Conservation (phyloP, 2,797 vertebrate species). For the Decapterus maruadsi region DNA sequence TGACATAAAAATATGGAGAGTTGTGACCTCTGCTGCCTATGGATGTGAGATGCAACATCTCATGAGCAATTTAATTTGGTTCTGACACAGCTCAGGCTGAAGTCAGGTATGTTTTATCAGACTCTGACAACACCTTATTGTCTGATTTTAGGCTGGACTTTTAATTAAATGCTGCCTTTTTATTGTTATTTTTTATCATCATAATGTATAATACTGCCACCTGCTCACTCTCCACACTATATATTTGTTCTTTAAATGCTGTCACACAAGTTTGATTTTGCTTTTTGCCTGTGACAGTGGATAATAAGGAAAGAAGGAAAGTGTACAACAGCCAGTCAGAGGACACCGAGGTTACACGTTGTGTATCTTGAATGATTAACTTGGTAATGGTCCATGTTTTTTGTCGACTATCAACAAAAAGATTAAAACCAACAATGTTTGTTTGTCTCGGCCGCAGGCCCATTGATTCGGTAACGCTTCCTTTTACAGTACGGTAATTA, state of each 20-base stretch:
- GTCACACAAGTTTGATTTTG: neutral
- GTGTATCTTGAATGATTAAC: neutral
- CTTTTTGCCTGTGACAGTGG: neutral
- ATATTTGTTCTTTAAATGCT: neutral
- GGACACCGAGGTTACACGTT: neutral
- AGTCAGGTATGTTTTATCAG: slow-evolving; percentile 9
- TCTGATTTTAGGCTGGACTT: neutral
- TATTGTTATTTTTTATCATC: neutral
- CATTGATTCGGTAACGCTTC: too few relatives aligned
- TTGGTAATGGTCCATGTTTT: neutral
- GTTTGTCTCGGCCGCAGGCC: neutral
- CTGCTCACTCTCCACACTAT: neutral
- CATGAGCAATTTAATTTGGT: slow-evolving; percentile 14
- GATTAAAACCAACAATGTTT: neutral
- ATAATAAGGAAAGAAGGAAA: neutral
- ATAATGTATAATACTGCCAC: neutral
- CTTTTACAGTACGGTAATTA: too few relatives aligned
- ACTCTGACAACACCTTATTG: neutral
- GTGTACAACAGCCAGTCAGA: neutral
- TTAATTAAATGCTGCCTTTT: slow-evolving; percentile 3
- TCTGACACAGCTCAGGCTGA: slow-evolving; percentile 14
- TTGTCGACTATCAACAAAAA: neutral
- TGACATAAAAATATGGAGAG: slow-evolving; percentile 44
- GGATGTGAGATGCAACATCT: slow-evolving; percentile 26
- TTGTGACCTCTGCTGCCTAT: slow-evolving; percentile 62